Conservation (phyloP, 2,797 vertebrate genomes). For the Acanthurus tractus region DNA sequence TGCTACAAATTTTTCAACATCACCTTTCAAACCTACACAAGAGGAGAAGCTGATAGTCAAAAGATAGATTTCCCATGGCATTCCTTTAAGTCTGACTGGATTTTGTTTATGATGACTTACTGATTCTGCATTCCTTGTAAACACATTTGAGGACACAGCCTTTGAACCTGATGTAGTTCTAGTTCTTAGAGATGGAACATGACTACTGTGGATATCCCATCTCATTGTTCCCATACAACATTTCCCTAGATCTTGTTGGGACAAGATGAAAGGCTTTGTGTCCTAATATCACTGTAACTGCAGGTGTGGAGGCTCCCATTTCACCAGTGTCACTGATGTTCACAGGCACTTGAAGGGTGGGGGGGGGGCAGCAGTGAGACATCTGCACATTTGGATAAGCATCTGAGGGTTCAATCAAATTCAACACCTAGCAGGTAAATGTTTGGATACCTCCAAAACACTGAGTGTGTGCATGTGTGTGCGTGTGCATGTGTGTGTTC, state of each 20-base stretch:
- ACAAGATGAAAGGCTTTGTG: slow-evolving; percentile 75
- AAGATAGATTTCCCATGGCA: not conserved
- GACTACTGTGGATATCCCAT: slow-evolving; percentile 47
- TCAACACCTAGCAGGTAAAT: slow-evolving; percentile 80
- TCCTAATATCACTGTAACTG: slow-evolving; percentile 65
- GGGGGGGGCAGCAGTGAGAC: slow-evolving; percentile 65
- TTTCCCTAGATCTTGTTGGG: slow-evolving; percentile 70
- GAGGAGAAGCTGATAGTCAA: not conserved
- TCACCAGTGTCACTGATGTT: slow-evolving; percentile 76
- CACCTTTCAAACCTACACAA: not conserved
- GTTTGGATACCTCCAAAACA: slow-evolving; percentile 71
- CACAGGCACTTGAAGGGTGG: slow-evolving; percentile 40
- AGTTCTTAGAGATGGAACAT: slow-evolving; percentile 37
- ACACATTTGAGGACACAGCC: slow-evolving; percentile 15
- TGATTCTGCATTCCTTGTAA: not conserved
- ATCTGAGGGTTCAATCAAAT: slow-evolving; percentile 82
- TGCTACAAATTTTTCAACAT: not conserved
- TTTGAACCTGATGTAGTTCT: slow-evolving; percentile 1
- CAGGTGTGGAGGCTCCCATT: slow-evolving; percentile 79
- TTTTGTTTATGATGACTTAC: not conserved
- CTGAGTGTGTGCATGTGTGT: slow-evolving; percentile 24
- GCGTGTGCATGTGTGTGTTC: slow-evolving; percentile 31
- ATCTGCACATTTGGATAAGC: slow-evolving; percentile 83
- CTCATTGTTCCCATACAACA: slow-evolving; percentile 51
- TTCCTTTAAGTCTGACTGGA: slow-evolving; percentile 1